These are phyloP conservation scores for Pseudomyrmex dendroicus DNA, from an alignment of 1,140 invertebrate genomes.

Conservation along the genomic window DNA sequence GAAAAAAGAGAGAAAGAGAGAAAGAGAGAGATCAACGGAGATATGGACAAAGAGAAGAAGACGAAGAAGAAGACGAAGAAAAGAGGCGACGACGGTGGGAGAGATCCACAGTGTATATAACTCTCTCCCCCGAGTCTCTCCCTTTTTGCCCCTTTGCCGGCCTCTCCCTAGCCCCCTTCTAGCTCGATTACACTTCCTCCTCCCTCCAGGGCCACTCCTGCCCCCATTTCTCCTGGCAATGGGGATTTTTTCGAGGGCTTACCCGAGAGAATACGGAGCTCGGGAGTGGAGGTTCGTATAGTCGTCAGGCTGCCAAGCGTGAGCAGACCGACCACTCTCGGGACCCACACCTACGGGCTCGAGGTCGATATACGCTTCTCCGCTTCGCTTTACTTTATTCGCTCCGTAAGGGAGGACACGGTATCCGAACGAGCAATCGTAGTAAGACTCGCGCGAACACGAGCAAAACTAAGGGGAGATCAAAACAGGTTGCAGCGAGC, in stretches of 20 bases:
- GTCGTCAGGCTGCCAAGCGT: constrained; percentile 70
- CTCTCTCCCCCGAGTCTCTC: constrained; percentile 28
- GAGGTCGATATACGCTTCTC: constrained; percentile 81
- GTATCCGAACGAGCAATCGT: constrained; percentile 63
- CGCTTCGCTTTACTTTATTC: constrained; percentile 72
- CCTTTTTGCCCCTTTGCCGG: constrained; percentile 44
- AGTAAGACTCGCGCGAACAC: constrained; percentile 53
- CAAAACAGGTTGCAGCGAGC: neutral
- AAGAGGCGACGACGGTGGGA: constrained; percentile 6
- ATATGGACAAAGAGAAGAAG: constrained; percentile 16
- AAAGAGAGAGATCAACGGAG: constrained; percentile 13
- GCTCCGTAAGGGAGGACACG: constrained; percentile 70
- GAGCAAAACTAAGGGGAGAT: constrained; percentile 15
- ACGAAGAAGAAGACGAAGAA: constrained; percentile 19
- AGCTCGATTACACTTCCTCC: constrained; percentile 49
- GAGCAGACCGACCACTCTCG: constrained; percentile 66
- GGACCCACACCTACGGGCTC: constrained; percentile 55
- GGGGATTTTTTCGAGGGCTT: constrained; percentile 78
- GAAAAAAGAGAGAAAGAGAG: neutral
- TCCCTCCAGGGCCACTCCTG: constrained; percentile 72
- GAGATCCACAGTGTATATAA: constrained; percentile 51
- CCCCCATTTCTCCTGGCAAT: constrained; percentile 79
- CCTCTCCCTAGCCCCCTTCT: constrained; percentile 27
- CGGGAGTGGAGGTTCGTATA: constrained; percentile 53
- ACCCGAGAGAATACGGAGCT: constrained; percentile 41